Base-by-base conservation (phyloP, 2,888 invertebrate species). In the Ischnura elegans region DNA sequence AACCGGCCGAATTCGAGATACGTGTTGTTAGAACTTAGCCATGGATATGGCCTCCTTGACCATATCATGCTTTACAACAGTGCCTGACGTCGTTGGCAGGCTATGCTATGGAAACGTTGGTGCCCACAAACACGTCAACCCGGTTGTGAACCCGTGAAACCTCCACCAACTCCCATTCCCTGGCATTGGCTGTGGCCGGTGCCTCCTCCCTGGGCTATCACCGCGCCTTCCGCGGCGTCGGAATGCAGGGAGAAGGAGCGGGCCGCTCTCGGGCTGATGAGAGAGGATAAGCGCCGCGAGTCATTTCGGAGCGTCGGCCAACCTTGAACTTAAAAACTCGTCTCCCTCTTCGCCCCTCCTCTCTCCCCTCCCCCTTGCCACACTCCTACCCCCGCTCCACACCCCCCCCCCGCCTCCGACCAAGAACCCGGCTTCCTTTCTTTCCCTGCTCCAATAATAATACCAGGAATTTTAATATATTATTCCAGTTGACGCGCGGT, bases 291-390 rank as follows among this genome's bases (percentile, higher is more conserved):
- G 61, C 90, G 90, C 90, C 90, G 85, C 93, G 84, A 93, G 84
- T 85, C 84, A 55, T 93, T 93, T 93, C 51, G 93, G 85, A 93
- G 76, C 93, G 93, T 93, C 93, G 85, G 93, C 85, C 84, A 93
- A 93, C 85, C 85, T 85, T 93, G 93, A 93, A 93, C 93, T 93
- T 93, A 93, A 93, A 93, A 93, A 47, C 46, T 47, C 84, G 84
- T 42, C 84, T 46, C n/a, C 85, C 36, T 55, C 16, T 43, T 55
- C 93, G 84, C 43, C 46, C 1, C 13, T 29, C 36, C 61, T n/a
- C 61, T 2, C 43, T 8, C 43, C 43, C 66, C 61, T 25, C 55
- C 43, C 42, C 61, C 19, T 16, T 43, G 55, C 16, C 42, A 36
- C 4, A 1, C 51, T 42, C n/a, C 55, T 43, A 5, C 90, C 43